A percentile compares a stretch with the other conserved stretches of the same genome.
phyloP scores from a whole-genome alignment of 2,888 invertebrate species.

The Yponomeuta sedellus region DNA sequence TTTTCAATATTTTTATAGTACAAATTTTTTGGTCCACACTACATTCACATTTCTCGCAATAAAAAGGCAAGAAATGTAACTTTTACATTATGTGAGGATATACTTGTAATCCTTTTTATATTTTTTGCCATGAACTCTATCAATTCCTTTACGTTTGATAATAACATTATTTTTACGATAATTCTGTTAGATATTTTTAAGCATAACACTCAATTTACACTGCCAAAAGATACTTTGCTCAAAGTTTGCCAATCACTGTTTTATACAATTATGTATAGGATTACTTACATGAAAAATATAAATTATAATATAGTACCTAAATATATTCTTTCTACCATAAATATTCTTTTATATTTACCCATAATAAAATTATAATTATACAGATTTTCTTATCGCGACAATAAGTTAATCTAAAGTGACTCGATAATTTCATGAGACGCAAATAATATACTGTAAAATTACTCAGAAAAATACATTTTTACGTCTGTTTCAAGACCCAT shows the following conservation, averaged over 20 bases:
- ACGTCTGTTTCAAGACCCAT: not conserved
- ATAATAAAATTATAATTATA: not conserved
- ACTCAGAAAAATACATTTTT: not conserved
- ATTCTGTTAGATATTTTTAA: not conserved
- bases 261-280: not conserved
- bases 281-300: not conserved
- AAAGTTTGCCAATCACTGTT: constrained; percentile 5
- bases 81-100: not conserved
- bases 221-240: constrained; percentile 5
- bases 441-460: constrained; percentile 1
- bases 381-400: not conserved
- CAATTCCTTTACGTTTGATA: not conserved
- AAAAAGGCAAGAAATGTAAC: not conserved
- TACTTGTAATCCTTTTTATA: not conserved
- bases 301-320: constrained; percentile 1
- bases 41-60: not conserved
- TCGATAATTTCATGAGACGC: constrained; percentile 5
- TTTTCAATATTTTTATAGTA: not conserved
- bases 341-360: not conserved
- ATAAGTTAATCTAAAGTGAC: constrained; percentile 4
- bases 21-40: not conserved
- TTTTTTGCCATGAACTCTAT: not conserved
- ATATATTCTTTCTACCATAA: not conserved
- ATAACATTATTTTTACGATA: not conserved
- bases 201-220: not conserved